Evolutionary conservation across 53 echinoderm and acorn worm species (phyloP), one percentile per base, ranked within the genome.

Genomic region (Pentamera pediparva): DNA sequence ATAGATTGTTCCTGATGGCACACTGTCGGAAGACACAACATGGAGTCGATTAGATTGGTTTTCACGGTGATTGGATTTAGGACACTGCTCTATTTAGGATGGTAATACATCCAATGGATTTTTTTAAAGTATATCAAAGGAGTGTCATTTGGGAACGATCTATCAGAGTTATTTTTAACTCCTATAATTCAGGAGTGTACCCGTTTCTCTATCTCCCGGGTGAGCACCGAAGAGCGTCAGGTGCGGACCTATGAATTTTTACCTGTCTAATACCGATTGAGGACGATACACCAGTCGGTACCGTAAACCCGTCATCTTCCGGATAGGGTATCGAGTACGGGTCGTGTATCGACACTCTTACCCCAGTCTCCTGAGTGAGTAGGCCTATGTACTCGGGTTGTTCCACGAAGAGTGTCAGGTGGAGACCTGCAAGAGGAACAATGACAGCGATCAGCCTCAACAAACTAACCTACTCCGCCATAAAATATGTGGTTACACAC

Each of bases 311-410:
- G 37, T 81, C 78, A 56, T 93, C 93, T 57, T 87, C 89, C 17
- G 93, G 93, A 15, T 72, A 69, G 2, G 93, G 87, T 30, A 70
- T 62, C 0, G 54, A 31, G 29, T 51, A 69, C 4, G 75, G 76
- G 5, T 70, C 43, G 41, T 86, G 74, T 4, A 93, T 55, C 1
- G 93, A 15, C 29, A 93, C 71, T 34, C 93, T 69, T 3, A 84
- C 87, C 6, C 89, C 93, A 0, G 84, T 49, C 45, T 90, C 89
- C 26, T 73, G 93, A 10, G 86, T 63, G 31, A 93, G 85, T 37
- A 93, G 81, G 3, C 93, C 89, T 17, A 93, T 61, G 54, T 93
- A 93, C 49, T 93, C 93, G 3, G 93, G 89, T 65, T 87, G 87
- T 37, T 93, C 93, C 7, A 89, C 81, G 70, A 84, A 93, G 13